Base-by-base conservation (phyloP, 2,888 invertebrate genomes). In the Stegana nigrithorax region DNA sequence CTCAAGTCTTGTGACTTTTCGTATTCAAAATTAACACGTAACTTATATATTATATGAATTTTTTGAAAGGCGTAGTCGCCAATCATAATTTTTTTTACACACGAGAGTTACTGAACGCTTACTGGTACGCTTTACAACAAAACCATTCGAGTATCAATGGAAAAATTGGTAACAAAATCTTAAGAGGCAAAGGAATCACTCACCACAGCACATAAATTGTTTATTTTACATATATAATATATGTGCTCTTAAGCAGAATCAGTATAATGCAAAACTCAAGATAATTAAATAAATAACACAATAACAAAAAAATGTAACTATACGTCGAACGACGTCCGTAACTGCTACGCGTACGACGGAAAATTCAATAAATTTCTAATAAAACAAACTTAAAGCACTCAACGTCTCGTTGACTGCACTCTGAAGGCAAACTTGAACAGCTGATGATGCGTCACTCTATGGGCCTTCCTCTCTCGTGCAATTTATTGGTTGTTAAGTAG, bases 371-470 rank as follows among this genome's bases (percentile, higher is more conserved):
- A 75, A 73, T 70, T 68, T 45, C 45, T 50, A 26, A 67, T 65
- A 67, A 77, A 73, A 79, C 68, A 74, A 73, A 77, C 68, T 21
- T n/a, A 10, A 4, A 17, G 39, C 2, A 39, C 12, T n/a, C 39
- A 39, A 17, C 39, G 39, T 10, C 10, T 10, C 42, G 5, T n/a
- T 14, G 19, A 3, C 47, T 12, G 29, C 53, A 32, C 8, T 12
- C 23, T 47, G 45, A 47, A 10, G 21, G 32, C 29, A 53, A 12
- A 21, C n/a, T n/a, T 32, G 59, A 76, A 79, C 75, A 76, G 75
- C 75, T 76, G 75, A 79, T 68, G 78, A 76, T 76, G 75, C 75
- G 75, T 76, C 75, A 76, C 39, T n/a, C n/a, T n/a, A n/a, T n/a
- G n/a, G n/a, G n/a, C n/a, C n/a, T n/a, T n/a, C n/a, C n/a, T n/a